Evolutionary conservation across 2,113 vertebrate species (phyloP), one percentile per base, ranked within the genome.

Genomic region (Turdus rufiventris): DNA sequence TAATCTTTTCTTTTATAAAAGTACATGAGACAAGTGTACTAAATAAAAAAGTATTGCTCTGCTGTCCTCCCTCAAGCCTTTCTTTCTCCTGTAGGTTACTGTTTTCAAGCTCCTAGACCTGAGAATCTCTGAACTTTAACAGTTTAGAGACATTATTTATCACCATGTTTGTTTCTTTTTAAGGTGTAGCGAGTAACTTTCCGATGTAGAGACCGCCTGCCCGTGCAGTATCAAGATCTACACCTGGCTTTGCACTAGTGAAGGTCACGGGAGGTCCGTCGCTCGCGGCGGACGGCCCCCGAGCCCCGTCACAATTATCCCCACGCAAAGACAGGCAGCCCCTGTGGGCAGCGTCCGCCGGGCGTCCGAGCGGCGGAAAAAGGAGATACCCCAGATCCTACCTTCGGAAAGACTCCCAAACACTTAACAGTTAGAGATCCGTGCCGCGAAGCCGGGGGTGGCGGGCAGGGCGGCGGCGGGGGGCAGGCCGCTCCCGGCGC

Each of bases 341-440:
- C 62, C 72, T 67, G 42, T 68, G 66, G 62, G 65, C 91, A 66
- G 66, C 38, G 71, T 83, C 85, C 43, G 66, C 70, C 50, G 71
- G 53, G 53, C 45, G 48, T 75, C 81, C 63, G 63, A 91, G 81
- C 8, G 58, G 83, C 66, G 45, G 34, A 79, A 85, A 87, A 83
- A 85, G 36, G 47, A 54, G 53, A 88, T 57, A 82, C 71, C 95
- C 85, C 68, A 85, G 70, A 33, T 93, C 98, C 98, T 98, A 98
- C 98, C 98, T 98, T 97, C 91, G 87, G 83, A 87, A 94, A 96
- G 93, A 82, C 84, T 94, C 91, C 85, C 77, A 85, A 74, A 97
- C 97, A 97, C 93, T 97, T 98, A 97, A 98, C 98, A 98, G 95
- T 98, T 98, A n/a, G 98, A 98, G 96, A 98, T 98, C 98, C 99